Conservation (phyloP, 2,888 invertebrate genomes). For the Chaitophorus viminalis region DNA sequence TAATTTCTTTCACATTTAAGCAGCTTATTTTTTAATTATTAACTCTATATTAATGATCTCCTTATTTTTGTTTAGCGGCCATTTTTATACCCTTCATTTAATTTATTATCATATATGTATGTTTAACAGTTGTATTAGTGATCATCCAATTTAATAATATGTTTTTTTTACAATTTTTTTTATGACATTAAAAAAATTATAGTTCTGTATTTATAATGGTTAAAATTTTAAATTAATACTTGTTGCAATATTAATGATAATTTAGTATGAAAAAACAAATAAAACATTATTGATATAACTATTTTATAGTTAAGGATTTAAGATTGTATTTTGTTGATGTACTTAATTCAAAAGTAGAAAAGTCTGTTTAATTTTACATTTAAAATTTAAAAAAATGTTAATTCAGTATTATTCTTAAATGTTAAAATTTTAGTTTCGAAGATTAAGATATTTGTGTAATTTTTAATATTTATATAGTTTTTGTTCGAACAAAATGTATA, state of each 20-base stretch:
- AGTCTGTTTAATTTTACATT: background rate
- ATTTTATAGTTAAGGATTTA: background rate
- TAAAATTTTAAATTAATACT: background rate
- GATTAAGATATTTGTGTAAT: too few species aligned
- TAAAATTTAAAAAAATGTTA: background rate
- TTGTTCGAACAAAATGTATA: constrained; percentile 4
- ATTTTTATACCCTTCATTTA: constrained; percentile 44
- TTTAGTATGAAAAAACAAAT: too few species aligned
- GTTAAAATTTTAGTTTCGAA: constrained; percentile 1
- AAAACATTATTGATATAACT: background rate
- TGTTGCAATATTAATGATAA: background rate
- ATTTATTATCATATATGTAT: constrained; percentile 4
- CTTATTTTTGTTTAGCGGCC: constrained; percentile 58
- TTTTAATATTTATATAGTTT: background rate
- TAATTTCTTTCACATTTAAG: constrained; percentile 22
- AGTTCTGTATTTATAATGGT: background rate
- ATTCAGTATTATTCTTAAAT: constrained; percentile 11
- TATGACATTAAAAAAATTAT: background rate
- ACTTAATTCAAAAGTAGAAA: background rate
- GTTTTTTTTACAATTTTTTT: background rate
- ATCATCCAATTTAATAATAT: background rate
- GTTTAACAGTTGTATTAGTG: background rate
- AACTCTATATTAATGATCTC: constrained; percentile 56
- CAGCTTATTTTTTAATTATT: constrained; percentile 34
- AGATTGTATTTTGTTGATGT: background rate